Percentiles rank a stretch among this genome's conserved stretches.
Conservation (phyloP, 2,888 invertebrate genomes). For the Polylopha cassiicola region DNA sequence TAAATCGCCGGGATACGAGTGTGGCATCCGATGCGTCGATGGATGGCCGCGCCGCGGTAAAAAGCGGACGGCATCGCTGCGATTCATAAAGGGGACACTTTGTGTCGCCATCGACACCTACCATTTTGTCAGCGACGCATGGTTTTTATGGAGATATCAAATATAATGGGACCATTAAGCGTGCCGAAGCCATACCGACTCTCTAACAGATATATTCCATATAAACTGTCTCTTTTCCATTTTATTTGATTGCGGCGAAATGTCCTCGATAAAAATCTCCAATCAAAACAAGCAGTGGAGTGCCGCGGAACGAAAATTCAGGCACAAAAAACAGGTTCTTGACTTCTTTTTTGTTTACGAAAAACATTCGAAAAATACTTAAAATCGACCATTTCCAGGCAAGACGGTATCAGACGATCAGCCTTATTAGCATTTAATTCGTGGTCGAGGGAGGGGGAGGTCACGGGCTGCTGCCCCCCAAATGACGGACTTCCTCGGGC, state of each 20-base stretch:
- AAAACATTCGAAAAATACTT: slow-evolving; percentile 23
- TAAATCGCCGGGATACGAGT: slow-evolving; percentile 43
- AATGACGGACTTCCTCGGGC: slow-evolving; percentile 71
- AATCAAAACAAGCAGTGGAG: too few relatives aligned
- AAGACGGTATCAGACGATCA: slow-evolving; percentile 55
- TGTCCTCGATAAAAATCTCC: slow-evolving; percentile 5
- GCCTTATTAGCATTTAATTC: slow-evolving; percentile 74
- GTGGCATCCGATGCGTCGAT: slow-evolving; percentile 34
- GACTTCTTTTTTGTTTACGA: slow-evolving; percentile 14
- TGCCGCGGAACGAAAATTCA: too few relatives aligned
- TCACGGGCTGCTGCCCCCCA: slow-evolving; percentile 71
- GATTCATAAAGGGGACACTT: slow-evolving; percentile 36
- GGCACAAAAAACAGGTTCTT: slow-evolving; percentile 21
- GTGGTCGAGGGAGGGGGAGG: slow-evolving; percentile 64
- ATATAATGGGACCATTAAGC: slow-evolving; percentile 40
- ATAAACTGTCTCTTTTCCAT: slow-evolving; percentile 12
- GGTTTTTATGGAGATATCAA: slow-evolving; percentile 30
- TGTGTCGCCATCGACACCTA: slow-evolving; percentile 39
- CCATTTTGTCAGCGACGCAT: slow-evolving; percentile 30
- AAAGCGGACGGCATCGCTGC: slow-evolving; percentile 36
- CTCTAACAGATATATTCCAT: slow-evolving; percentile 16
- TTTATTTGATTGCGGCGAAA: slow-evolving; percentile 11
- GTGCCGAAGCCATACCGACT: slow-evolving; percentile 27
- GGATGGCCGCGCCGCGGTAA: slow-evolving; percentile 31
- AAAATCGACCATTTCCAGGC: slow-evolving; percentile 38